Conservation (phyloP, 23 tunicate genomes). For the Diplosoma virens region DNA sequence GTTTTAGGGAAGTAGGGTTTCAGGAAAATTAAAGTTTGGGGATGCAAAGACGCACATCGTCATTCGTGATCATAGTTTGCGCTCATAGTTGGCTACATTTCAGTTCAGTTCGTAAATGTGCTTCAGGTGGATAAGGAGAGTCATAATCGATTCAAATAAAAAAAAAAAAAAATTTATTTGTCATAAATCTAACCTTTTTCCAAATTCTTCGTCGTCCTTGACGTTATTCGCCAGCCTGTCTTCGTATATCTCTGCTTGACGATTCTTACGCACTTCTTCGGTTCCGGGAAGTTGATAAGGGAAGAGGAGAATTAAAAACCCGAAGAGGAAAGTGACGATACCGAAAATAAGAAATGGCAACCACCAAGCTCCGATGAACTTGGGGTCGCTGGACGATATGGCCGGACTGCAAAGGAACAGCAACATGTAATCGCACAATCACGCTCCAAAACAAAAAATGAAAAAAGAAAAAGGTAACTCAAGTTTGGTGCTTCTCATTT, state of each 20-base stretch:
- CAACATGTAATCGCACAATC: background rate
- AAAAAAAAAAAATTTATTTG: too few species aligned
- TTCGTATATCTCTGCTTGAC: constrained; percentile 72
- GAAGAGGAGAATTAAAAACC: constrained; percentile 57
- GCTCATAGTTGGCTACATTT: too few species aligned
- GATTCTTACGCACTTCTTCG: constrained; percentile 58
- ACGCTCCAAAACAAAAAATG: background rate
- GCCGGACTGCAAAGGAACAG: constrained; percentile 38
- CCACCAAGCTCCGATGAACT: constrained; percentile 91
- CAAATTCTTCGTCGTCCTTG: constrained; percentile 54
- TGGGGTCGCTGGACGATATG: constrained; percentile 26
- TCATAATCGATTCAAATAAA: too few species aligned
- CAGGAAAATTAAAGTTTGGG: too few species aligned
- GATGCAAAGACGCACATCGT: too few species aligned
- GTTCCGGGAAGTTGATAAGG: constrained; percentile 91
- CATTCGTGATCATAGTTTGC: too few species aligned
- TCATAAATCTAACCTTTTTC: constrained; percentile 78
- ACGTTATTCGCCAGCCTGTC: constrained; percentile 42
- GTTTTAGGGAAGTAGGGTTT: too few species aligned
- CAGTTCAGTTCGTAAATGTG: too few species aligned
- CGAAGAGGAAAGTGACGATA: constrained; percentile 36
- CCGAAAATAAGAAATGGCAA: constrained; percentile 77
- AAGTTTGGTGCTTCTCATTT: background rate
- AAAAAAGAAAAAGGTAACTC: background rate
- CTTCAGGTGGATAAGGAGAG: too few species aligned